Base-by-base conservation (phyloP, 2,888 invertebrate genomes). In the Temnothorax ravouxi region DNA sequence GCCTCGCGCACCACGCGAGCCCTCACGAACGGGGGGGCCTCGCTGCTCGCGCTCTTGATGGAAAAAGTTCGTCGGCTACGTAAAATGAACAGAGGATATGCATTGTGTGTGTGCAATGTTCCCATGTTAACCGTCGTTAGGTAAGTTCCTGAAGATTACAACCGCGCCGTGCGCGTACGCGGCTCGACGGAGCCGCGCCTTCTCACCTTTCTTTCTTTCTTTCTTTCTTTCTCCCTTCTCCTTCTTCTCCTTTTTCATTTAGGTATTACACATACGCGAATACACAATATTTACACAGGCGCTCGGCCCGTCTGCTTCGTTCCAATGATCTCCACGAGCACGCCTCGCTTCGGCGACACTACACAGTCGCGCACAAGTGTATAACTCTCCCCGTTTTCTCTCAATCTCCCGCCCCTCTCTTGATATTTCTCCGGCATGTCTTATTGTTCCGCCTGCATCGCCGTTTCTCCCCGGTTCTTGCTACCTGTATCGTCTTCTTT, bases 1-100 rank as follows among this genome's bases (percentile, higher is more conserved):
- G 75, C 83, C 79, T 88, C 77, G 85, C 84, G 83, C 85, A 85
- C 85, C 77, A 84, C 84, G 47, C 59, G 85, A 77, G 76, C 74
- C 80, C 83, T 86, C 85, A 84, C 85, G 77, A 71, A 80, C 69
- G 71, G n/a, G 6, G 41, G 15, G 8, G 11, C 6, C 29, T 50
- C 79, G 29, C 38, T 50, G 59, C 69, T 79, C 59, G 34, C 47
- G 56, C 89, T 88, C 84, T 91, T 86, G 88, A 90, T 92, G 91
- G 88, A 89, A 86, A 88, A 89, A 71, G 66, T 89, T 18, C 84
- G 83, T 90, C 89, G 85, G 86, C 91, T 91, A 89, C 89, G 87
- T 90, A 91, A 91, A 93, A 93, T 90, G 89, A 94, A 94, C 92
- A 91, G 91, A 93, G 92, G 93, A 94, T 94, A 94, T 94, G 94